Base-by-base conservation (phyloP, 2,888 invertebrate species). In the Zele albiditarsus region DNA sequence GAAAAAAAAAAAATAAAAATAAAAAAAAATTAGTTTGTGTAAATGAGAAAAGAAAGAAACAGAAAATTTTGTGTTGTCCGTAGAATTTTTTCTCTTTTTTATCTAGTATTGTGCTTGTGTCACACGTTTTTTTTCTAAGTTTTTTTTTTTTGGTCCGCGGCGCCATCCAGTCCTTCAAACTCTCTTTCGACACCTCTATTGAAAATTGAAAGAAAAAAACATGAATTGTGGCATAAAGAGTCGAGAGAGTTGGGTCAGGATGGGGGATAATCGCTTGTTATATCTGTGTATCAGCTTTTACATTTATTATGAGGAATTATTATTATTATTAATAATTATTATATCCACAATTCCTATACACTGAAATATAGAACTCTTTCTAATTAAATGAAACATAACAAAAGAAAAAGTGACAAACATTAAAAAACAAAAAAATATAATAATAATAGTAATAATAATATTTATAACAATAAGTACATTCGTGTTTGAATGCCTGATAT, bases 201-300 rank as follows among this genome's bases (percentile, higher is more conserved):
- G 38, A 38, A 31, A 31, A 31, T 8, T 12, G 38, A 38, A 38
- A 1, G 10, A 38, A 38, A 16, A 16, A 46, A 46, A n/a, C 3
- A 46, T 46, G 6, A n/a, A n/a, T 46, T 46, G n/a, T 46, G 46
- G n/a, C 3, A 46, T 46, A 14, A 16, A n/a, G 46, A n/a, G 4
- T 33, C 33, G 33, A 33, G 2, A 14, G 5, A 46, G n/a, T 2
- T 46, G 46, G 16, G 46, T 16, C 0, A 20, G 53, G 81, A 82
- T 81, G 81, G 80, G 81, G 80, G 77, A 82, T 63, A 84, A 83
- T 85, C 86, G 85, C 85, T 86, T 86, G 87, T 87, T 87, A 87
- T 87, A 83, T 87, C 87, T 86, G 86, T 87, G 86, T 86, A 88
- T 84, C 87, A 86, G 85, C 86, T 87, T 88, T 88, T 88, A 88